Evolutionary conservation across 2,888 invertebrate species (phyloP).

Genomic region (Polylopha cassiicola): DNA sequence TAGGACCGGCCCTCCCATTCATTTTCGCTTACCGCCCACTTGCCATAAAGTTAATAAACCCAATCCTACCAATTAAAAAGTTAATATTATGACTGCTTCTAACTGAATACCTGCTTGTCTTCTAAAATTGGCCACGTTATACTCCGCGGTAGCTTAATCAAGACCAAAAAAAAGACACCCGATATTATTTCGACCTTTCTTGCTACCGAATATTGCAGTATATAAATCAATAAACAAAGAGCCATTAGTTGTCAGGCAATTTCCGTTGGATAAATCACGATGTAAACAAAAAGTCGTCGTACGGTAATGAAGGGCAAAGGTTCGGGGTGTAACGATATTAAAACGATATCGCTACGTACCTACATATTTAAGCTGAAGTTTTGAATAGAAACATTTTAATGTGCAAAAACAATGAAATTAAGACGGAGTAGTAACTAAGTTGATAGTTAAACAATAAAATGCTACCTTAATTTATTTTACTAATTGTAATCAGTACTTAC

Average conservation of each 20-base stretch:
- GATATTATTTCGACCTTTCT: conserved; percentile 55
- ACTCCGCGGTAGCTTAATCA: conserved; percentile 58
- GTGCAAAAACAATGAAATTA: too few relatives aligned
- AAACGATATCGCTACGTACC: too few relatives aligned
- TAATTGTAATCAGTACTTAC: too few relatives aligned
- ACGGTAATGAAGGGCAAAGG: conserved; percentile 51
- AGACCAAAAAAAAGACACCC: conserved; percentile 47
- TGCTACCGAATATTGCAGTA: conserved; percentile 72
- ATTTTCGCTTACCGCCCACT: conserved; percentile 56
- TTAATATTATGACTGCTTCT: conserved; percentile 25
- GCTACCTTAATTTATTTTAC: too few relatives aligned
- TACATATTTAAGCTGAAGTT: too few relatives aligned
- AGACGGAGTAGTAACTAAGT: too few relatives aligned
- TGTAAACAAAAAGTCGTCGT: conserved; percentile 50
- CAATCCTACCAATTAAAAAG: conserved; percentile 43
- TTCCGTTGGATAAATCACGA: conserved; percentile 74
- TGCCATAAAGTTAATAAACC: conserved; percentile 55
- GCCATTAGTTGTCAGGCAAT: conserved; percentile 73
- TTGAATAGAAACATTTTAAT: too few relatives aligned
- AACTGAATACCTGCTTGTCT: conserved; percentile 28
- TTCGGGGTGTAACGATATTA: conserved; percentile 34
- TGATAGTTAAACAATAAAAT: too few relatives aligned
- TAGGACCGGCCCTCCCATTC: conserved; percentile 51
- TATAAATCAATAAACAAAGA: conserved; percentile 76
- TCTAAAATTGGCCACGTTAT: conserved; percentile 41